Evolutionary conservation across 2,113 vertebrate species (phyloP).

Genomic region (Cranoglanis bouderius): DNA sequence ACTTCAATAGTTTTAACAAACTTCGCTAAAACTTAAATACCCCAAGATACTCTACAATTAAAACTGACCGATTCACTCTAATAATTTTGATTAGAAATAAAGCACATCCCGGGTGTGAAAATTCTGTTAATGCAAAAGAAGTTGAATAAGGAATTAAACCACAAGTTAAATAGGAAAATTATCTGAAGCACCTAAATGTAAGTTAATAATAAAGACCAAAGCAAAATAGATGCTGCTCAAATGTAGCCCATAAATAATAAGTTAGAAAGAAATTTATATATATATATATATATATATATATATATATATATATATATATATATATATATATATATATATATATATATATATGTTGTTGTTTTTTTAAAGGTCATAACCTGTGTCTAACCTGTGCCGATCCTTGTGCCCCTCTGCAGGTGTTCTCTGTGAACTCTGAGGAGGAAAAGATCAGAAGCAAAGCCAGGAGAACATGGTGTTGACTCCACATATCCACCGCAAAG

Average conservation of each 20-base stretch:
- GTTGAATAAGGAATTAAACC: neutral
- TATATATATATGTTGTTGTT: no score
- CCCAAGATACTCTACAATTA: neutral
- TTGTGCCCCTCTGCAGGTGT: conserved; percentile 29
- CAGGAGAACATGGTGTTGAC: conserved; percentile 62
- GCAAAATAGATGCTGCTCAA: neutral
- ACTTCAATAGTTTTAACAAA: no score
- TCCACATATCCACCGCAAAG: conserved; percentile 33
- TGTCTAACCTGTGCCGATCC: conserved; percentile 68
- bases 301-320: no score
- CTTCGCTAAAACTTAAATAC: neutral
- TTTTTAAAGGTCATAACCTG: rapidly evolving
- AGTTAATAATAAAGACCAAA: neutral
- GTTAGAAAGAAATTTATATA: neutral
- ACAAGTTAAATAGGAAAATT: neutral
- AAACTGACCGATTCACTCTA: neutral
- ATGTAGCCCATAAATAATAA: neutral
- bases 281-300: no score
- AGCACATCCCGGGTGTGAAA: neutral
- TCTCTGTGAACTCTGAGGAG: conserved; percentile 58
- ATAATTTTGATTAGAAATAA: neutral
- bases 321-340: no score
- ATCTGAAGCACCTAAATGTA: neutral
- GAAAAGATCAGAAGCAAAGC: conserved; percentile 59
- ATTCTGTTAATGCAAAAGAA: no score